Evolutionary conservation across 2,797 vertebrate genomes (phyloP).

Genomic region (Mustela erminea): DNA sequence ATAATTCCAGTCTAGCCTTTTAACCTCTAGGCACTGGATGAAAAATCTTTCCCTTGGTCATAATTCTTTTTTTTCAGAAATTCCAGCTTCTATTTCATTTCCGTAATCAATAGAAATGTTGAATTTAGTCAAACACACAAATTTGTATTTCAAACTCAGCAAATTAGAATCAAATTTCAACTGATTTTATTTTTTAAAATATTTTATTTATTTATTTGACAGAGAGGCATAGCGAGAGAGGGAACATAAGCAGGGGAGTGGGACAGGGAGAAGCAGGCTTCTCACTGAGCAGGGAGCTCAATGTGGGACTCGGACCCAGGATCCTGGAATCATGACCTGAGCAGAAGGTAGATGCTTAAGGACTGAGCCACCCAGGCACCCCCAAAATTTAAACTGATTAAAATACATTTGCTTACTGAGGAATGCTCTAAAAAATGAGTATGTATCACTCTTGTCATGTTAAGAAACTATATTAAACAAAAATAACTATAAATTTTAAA

Average conservation of each 20-base stretch:
- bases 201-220: no score
- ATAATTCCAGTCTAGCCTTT: conserved; percentile 54
- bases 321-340: no score
- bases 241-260: no score
- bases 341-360: not conserved
- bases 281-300: no score
- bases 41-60: conserved; percentile 20
- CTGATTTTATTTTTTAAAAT: not conserved
- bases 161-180: conserved; percentile 51
- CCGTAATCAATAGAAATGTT: conserved; percentile 48
- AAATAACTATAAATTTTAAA: not conserved
- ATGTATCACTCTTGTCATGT: not conserved
- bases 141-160: not conserved
- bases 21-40: not conserved
- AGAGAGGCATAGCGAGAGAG: no score
- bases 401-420: conserved; percentile 29
- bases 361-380: no score
- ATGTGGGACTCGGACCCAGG: no score
- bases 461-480: conserved; percentile 21
- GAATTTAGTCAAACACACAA: conserved; percentile 46
- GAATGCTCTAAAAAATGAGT: conserved; percentile 8
- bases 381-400: not conserved
- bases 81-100: conserved; percentile 52
- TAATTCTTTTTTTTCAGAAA: conserved; percentile 34
- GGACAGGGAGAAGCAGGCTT: no score